These are phyloP conservation scores for Rhagonycha fulva DNA, from an alignment of 2,888 invertebrate genomes.

Conservation along the genomic window DNA sequence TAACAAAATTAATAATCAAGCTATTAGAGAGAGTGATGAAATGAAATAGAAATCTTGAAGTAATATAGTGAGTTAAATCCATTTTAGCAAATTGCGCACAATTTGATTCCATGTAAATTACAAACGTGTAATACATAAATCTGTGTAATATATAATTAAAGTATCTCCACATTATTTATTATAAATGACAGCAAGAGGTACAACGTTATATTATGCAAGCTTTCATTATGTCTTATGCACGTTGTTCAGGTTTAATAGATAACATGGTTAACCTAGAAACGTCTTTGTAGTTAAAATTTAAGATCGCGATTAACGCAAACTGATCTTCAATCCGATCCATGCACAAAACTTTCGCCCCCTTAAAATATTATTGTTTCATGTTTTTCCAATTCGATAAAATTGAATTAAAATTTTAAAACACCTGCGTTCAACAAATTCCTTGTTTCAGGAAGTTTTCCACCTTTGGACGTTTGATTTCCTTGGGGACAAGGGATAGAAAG, in stretches of 20 bases:
- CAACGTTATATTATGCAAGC: not conserved
- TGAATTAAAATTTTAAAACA: constrained; percentile 23
- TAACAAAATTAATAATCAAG: not conserved
- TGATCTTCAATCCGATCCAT: constrained; percentile 4
- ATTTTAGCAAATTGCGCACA: not conserved
- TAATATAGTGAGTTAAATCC: not conserved
- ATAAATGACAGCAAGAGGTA: not conserved
- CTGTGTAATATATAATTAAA: constrained; percentile 1
- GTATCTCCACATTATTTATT: not conserved
- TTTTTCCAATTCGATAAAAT: constrained; percentile 7
- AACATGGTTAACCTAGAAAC: constrained; percentile 11
- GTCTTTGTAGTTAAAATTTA: constrained; percentile 13
- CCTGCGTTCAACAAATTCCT: constrained; percentile 10
- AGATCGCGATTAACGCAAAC: not conserved
- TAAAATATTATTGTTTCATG: not conserved
- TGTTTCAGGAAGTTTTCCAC: constrained; percentile 23
- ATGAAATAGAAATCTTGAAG: not conserved
- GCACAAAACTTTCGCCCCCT: not conserved
- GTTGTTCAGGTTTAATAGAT: constrained; percentile 13
- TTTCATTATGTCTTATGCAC: constrained; percentile 13
- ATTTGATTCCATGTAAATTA: constrained; percentile 7
- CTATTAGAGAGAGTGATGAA: not conserved
- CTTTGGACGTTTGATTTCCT: constrained; percentile 28
- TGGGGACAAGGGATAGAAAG: constrained; percentile 13
- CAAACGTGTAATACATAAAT: not conserved